phyloP scores from a whole-genome alignment of 2,888 invertebrate genomes.

The Apotomis turbidana region DNA sequence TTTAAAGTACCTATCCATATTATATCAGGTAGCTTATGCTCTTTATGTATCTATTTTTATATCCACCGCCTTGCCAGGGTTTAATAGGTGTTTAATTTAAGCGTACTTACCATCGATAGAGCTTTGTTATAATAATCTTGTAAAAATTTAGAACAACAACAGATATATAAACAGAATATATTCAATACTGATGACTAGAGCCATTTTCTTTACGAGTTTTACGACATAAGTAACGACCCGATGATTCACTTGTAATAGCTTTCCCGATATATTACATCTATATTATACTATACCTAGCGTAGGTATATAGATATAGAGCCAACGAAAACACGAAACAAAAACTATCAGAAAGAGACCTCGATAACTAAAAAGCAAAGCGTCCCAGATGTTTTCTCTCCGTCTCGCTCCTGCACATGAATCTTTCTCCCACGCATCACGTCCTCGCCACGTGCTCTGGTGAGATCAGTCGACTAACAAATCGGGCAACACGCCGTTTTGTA shows the following conservation, averaged over 20 bases:
- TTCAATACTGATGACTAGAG: conserved; percentile 19
- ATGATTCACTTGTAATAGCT: conserved; percentile 35
- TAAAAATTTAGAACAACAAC: conserved; percentile 21
- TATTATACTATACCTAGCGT: neutral
- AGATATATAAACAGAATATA: conserved; percentile 21
- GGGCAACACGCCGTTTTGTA: conserved; percentile 32
- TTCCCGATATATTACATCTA: neutral
- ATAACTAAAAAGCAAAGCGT: conserved; percentile 42
- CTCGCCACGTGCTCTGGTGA: conserved; percentile 52
- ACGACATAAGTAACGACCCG: conserved; percentile 22
- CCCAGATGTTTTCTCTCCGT: conserved; percentile 64
- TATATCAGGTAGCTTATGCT: conserved; percentile 6
- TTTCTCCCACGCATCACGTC: conserved; percentile 57
- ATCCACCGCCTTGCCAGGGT: neutral
- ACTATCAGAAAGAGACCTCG: conserved; percentile 34
- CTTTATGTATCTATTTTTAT: neutral
- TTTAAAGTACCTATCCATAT: neutral
- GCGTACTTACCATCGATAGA: neutral
- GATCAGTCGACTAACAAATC: conserved; percentile 53
- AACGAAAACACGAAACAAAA: conserved; percentile 28
- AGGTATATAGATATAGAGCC: conserved; percentile 14
- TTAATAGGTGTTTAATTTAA: neutral
- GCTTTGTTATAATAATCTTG: neutral
- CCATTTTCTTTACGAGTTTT: conserved; percentile 28
- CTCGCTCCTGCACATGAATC: conserved; percentile 49